phyloP scores from a whole-genome alignment of 2,797 vertebrate species.

The Phoebastria nigripes region DNA sequence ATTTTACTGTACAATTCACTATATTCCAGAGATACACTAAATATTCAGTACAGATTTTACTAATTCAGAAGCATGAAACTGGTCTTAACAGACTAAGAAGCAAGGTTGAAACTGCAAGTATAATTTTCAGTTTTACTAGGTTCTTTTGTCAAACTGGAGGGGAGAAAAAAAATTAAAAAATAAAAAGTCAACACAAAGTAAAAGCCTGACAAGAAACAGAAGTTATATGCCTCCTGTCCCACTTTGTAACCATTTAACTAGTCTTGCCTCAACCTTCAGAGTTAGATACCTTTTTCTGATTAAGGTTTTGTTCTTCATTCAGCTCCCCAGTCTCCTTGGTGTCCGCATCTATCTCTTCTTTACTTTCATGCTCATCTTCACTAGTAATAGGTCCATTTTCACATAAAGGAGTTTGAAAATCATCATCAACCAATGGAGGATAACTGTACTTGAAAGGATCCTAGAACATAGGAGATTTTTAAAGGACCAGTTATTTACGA shows the following conservation, averaged over 20 bases:
- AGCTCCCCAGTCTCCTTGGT: constrained; percentile 84
- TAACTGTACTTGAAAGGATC: constrained; percentile 95
- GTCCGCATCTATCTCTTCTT: constrained; percentile 84
- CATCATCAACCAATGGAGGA: constrained; percentile 94
- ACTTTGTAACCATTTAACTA: not conserved
- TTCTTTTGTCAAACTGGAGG: not conserved
- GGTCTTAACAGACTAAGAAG: not conserved
- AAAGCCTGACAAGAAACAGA: not conserved
- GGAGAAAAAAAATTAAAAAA: not conserved
- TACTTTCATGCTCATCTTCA: constrained; percentile 91
- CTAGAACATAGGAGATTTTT: constrained; percentile 69
- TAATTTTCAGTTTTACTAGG: not conserved
- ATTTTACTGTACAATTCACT: not conserved
- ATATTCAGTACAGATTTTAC: not conserved
- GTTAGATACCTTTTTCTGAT: constrained; percentile 88
- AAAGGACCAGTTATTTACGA: not conserved
- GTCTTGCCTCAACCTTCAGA: not conserved
- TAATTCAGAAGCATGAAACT: not conserved
- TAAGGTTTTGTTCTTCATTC: constrained; percentile 80
- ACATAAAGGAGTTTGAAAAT: constrained; percentile 92
- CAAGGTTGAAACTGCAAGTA: not conserved
- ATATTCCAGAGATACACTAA: not conserved
- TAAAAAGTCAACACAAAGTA: not conserved
- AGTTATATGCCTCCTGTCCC: not conserved
- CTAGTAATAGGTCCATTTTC: constrained; percentile 91